phyloP scores from a whole-genome alignment of 2,797 vertebrate species.

The Sciurus carolinensis region DNA sequence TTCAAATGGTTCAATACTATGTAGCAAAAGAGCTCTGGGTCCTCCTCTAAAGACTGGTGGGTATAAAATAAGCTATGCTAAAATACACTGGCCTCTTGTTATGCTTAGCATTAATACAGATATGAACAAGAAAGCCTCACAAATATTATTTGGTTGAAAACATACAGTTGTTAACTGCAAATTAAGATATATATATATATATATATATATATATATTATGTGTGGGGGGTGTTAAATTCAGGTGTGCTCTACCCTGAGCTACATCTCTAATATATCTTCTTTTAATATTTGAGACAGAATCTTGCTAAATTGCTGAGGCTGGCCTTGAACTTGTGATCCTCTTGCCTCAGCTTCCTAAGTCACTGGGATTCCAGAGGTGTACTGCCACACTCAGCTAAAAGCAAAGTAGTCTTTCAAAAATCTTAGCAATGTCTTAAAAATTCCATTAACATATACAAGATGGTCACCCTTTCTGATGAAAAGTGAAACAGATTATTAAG shows the following conservation, averaged over 20 bases:
- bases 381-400: background rate
- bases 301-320: background rate
- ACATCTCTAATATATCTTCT: background rate
- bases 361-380: background rate
- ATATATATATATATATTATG: too few relatives aligned
- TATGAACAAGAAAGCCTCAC: background rate
- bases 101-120: conserved; percentile 23
- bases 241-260: background rate
- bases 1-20: background rate
- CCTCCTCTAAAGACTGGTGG: conserved; percentile 11
- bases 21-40: conserved; percentile 31
- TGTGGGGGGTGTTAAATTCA: background rate
- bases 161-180: conserved; percentile 32
- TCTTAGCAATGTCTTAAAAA: conserved; percentile 18
- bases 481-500: conserved; percentile 52
- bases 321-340: background rate
- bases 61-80: conserved; percentile 46
- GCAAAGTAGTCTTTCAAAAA: background rate
- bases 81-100: background rate
- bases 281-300: background rate
- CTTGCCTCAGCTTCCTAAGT: background rate
- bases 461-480: conserved; percentile 51
- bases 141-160: conserved; percentile 60
- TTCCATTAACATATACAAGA: conserved; percentile 19
- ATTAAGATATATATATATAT: conserved; percentile 10